Conservation (phyloP, 1,140 invertebrate species). For the Sitobion miscanthi region DNA sequence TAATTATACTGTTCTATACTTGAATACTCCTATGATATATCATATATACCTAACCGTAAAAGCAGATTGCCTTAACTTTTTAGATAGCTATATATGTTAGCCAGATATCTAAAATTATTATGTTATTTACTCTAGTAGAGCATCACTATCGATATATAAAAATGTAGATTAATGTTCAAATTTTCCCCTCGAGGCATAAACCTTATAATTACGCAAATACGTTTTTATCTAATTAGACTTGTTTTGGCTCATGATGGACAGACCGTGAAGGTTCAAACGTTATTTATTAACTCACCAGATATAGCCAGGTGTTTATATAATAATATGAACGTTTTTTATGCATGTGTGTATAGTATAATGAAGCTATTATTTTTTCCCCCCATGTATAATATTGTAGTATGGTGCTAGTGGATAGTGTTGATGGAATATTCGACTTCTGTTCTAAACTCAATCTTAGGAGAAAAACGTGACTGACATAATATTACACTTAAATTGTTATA, state of each 20-base stretch:
- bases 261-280: constrained; percentile 37
- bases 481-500: not conserved
- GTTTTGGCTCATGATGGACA: constrained; percentile 46
- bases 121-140: not conserved
- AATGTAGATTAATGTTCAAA: not conserved
- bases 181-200: not conserved
- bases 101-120: not conserved
- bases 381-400: no score
- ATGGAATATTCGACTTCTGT: constrained; percentile 33
- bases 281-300: constrained; percentile 28
- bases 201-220: not conserved
- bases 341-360: not conserved
- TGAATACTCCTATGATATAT: not conserved
- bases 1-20: not conserved
- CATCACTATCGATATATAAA: not conserved
- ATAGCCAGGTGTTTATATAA: constrained; percentile 24
- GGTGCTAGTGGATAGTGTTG: not conserved
- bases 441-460: not conserved
- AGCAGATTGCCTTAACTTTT: not conserved
- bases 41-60: not conserved
- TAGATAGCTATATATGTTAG: not conserved
- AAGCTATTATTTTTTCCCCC: constrained; percentile 18
- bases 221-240: constrained; percentile 18
- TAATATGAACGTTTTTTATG: not conserved
- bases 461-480: not conserved